Evolutionary conservation across 2,888 invertebrate genomes (phyloP).

Genomic region (Trichacis sp.): DNA sequence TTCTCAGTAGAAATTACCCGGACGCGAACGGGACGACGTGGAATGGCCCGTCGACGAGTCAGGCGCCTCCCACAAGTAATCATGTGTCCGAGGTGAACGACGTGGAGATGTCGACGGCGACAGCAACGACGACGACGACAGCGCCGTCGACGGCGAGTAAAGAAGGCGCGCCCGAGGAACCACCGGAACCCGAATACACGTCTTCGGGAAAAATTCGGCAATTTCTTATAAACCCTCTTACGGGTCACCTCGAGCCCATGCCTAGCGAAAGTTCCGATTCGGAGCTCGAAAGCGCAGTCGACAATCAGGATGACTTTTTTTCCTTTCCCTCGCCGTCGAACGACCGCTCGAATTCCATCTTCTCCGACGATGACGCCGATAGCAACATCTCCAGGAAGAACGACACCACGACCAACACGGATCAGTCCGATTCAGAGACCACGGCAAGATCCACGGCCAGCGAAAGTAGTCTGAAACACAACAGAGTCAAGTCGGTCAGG

Average conservation of each 20-base stretch:
- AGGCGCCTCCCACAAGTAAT: constrained; percentile 36
- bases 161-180: constrained; percentile 60
- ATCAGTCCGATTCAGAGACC: constrained; percentile 73
- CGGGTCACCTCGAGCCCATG: constrained; percentile 87
- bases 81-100: constrained; percentile 7
- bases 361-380: constrained; percentile 75
- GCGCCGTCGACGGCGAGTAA: constrained; percentile 46
- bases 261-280: constrained; percentile 77
- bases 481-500: constrained; percentile 60
- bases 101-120: background rate
- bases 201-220: constrained; percentile 79
- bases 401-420: constrained; percentile 70
- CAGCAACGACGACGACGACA: constrained; percentile 31
- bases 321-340: constrained; percentile 69
- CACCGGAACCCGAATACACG: constrained; percentile 71
- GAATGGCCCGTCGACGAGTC: constrained; percentile 44
- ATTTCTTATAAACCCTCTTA: constrained; percentile 90
- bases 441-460: constrained; percentile 73
- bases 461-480: constrained; percentile 71
- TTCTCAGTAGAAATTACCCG: constrained; percentile 63
- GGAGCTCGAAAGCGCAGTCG: constrained; percentile 69
- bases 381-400: constrained; percentile 71
- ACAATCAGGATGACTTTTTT: constrained; percentile 69
- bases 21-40: constrained; percentile 59
- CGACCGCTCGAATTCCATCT: constrained; percentile 71